Evolutionary conservation across 1,140 invertebrate species (phyloP).

Genomic region (Drosophila tsacasi): DNA sequence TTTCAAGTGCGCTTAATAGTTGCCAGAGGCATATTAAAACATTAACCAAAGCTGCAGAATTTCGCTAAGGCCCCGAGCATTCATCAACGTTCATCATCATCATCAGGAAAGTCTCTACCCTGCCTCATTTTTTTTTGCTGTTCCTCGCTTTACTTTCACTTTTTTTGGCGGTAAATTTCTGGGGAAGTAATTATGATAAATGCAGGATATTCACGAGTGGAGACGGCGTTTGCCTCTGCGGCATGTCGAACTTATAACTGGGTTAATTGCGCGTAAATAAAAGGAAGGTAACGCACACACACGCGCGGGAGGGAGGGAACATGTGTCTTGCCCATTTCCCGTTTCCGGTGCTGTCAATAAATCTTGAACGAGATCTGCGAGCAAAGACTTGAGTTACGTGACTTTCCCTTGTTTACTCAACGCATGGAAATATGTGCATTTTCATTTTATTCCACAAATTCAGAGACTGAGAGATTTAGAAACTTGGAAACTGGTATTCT

Average conservation of each 20-base stretch:
- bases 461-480: neutral
- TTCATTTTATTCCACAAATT: conserved; percentile 3
- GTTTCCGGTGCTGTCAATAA: conserved; percentile 72
- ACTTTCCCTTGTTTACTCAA: conserved; percentile 36
- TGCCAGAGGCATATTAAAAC: conserved; percentile 79
- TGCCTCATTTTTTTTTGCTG: neutral
- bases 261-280: conserved; percentile 80
- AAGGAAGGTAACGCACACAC: conserved; percentile 59
- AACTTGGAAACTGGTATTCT: conserved; percentile 8
- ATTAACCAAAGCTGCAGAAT: conserved; percentile 59
- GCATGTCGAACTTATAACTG: conserved; percentile 82
- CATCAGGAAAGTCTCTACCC: conserved; percentile 1
- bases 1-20: conserved; percentile 69
- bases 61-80: conserved; percentile 45
- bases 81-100: conserved; percentile 55
- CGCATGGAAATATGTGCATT: conserved; percentile 27
- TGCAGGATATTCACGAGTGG: conserved; percentile 70
- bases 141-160: conserved; percentile 5
- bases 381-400: conserved; percentile 45
- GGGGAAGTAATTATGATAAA: conserved; percentile 83
- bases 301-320: neutral
- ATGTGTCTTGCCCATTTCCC: conserved; percentile 42
- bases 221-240: conserved; percentile 56
- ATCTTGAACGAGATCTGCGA: conserved; percentile 66
- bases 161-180: conserved; percentile 64